Evolutionary conservation across 2,113 vertebrate species (phyloP).

Genomic region (Leptobrachium ailaonicum): DNA sequence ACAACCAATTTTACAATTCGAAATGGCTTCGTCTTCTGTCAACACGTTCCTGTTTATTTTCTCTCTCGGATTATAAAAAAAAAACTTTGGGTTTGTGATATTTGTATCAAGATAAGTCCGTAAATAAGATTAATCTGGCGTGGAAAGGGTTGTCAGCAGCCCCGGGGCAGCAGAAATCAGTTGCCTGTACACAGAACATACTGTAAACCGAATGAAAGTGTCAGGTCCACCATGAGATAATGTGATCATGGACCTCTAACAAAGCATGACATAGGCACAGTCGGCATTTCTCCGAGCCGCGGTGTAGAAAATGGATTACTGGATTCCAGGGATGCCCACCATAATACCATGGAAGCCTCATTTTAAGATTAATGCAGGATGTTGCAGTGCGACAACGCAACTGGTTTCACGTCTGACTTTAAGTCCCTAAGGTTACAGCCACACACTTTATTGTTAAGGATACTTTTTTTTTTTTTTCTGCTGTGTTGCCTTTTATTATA

Average conservation of each 20-base stretch:
- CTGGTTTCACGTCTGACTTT: conserved; percentile 17
- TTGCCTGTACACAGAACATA: conserved; percentile 85
- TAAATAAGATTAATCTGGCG: conserved; percentile 99
- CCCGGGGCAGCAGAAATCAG: conserved; percentile 88
- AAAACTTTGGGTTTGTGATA: conserved; percentile 87
- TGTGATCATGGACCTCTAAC: conserved; percentile 97
- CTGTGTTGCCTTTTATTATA: neutral
- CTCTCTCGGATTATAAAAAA: conserved; percentile 70
- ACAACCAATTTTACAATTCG: conserved; percentile 80
- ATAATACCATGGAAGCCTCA: conserved; percentile 75
- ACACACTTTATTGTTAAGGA: conserved; percentile 33
- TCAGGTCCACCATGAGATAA: conserved; percentile 94
- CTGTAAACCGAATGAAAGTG: conserved; percentile 98
- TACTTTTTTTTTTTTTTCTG: neutral
- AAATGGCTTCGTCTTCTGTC: conserved; percentile 86
- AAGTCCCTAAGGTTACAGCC: conserved; percentile 22
- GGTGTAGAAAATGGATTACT: conserved; percentile 96
- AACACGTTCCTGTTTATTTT: conserved; percentile 80
- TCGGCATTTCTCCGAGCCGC: conserved; percentile 78
- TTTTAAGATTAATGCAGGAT: conserved; percentile 70
- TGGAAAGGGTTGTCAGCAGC: conserved; percentile 97
- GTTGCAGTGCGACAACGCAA: conserved; percentile 60
- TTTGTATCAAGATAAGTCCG: conserved; percentile 94
- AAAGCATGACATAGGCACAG: conserved; percentile 90
- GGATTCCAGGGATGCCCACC: conserved; percentile 73